Base-by-base conservation (phyloP, 2,888 invertebrate genomes). In the Actias luna region DNA sequence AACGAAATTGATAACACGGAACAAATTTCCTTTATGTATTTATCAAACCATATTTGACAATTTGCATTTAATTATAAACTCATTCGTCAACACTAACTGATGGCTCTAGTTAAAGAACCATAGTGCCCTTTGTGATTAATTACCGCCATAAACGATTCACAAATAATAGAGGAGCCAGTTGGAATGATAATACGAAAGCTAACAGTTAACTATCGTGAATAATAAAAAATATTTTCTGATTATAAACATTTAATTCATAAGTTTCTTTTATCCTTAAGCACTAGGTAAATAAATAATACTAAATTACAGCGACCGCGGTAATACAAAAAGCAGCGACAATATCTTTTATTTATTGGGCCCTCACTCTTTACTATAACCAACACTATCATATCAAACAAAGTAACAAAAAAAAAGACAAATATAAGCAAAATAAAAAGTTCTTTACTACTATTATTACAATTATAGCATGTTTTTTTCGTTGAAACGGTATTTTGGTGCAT, bases 271-370 rank as follows among this genome's bases (percentile, higher is more conserved):
- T 69, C 72, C 89, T 89, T 89, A 91, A 80, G 84, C 84, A 71
- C 89, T 92, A 90, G 84, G 83, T 87, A 87, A 92, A 92, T 91
- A 91, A 91, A 90, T 92, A 92, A 92, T 91, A 91, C 90, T 89
- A 91, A 88, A 86, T 76, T 89, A 90, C 85, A 90, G 67, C 71
- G 76, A 75, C 80, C 79, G 78, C 76, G 79, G 71, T 60, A 68
- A 25, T 33, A 70, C 63, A 29, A 8, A 18, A 55, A 55, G 52
- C 29, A 12, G 55, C n/a, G 27, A 55, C 12, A 55, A 55, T 29
- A 29, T n/a, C 5, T 55, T 27, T 55, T 55, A 50, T 50, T 50
- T 10, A 50, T 25, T 50, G 46, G 46, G 3, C 46, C 46, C 22
- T 50, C 25, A 12, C 12, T 25, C 12, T 22, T 3, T 25, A 12